Evolutionary conservation across 2,113 vertebrate genomes (phyloP).

Genomic region (Peromyscus californicus): DNA sequence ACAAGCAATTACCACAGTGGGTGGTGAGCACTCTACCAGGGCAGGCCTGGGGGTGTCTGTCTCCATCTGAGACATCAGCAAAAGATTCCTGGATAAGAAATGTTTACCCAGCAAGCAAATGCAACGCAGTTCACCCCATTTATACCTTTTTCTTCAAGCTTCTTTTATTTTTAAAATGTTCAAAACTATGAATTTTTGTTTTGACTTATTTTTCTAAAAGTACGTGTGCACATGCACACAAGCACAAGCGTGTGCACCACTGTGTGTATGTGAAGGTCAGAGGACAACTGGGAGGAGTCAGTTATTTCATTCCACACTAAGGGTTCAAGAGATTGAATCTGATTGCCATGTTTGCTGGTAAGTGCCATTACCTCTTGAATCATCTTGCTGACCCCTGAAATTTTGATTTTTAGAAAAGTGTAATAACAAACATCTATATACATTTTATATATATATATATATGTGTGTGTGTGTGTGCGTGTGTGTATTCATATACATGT

Average conservation of each 20-base stretch:
- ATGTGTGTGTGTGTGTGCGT: too few relatives aligned
- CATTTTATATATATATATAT: background rate
- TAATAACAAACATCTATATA: background rate
- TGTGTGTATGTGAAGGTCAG: background rate
- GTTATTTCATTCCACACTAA: background rate
- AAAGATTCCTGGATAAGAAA: background rate
- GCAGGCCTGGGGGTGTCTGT: rapidly evolving
- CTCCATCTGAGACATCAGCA: background rate
- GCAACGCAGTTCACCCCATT: background rate
- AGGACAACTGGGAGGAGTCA: background rate
- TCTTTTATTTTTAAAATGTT: constrained; percentile 33
- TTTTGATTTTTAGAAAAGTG: background rate
- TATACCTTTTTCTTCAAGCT: background rate
- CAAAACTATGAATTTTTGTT: constrained; percentile 12
- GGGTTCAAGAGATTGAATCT: background rate
- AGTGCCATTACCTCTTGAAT: background rate
- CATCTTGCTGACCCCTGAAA: background rate
- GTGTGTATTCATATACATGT: background rate
- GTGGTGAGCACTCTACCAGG: background rate
- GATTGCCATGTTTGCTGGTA: background rate
- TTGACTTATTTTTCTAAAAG: background rate
- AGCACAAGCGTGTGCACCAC: too few relatives aligned
- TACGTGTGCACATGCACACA: too few relatives aligned
- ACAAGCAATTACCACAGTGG: background rate
- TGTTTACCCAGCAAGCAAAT: background rate